Base-by-base conservation (phyloP, 2,797 vertebrate genomes). In the Sandelia bainsii region DNA sequence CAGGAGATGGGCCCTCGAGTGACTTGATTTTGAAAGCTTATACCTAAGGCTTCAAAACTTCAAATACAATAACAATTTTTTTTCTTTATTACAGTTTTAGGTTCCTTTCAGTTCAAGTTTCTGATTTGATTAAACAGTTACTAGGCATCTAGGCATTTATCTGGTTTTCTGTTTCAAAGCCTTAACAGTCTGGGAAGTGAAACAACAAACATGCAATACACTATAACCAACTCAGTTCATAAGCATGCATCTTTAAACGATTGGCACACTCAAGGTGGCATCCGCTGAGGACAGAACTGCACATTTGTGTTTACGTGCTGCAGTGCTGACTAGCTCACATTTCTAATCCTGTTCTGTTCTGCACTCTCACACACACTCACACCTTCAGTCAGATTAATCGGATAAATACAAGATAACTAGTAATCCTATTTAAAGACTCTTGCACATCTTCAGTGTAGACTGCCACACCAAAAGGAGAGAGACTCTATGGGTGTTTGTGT, bases 341-440 rank as follows among this genome's bases (percentile, higher is more conserved):
- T 50, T 6, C 32, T 80, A 72, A 78, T 84, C 78, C 72, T 2
- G 4, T 51, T 50, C 17, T 39, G 22, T 32, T 34, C 60, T 56
- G 20, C 66, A 29, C 48, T 32, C 57, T 29, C 48, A 11, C 60
- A 51, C 62, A 64, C 79, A 40, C 56, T 11, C 46, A 82, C 69
- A 72, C 46, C 54, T 54, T 46, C 44, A 46, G 61, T 70, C 22
- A 72, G 87, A 92, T 93, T 90, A 89, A 84, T 50, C 75, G 40
- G 80, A 61, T 81, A 69, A 49, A 69, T 58, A 44, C 63, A 39
- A 74, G 75, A 68, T 72, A 54, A 56, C 27, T 51, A 37, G 6
- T 86, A 89, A 91, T 91, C 83, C 64, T 27, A 8, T 77, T 68
- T 79, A 61, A 74, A 37, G 81, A 72, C 32, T 85, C 48, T 48